A percentile compares a stretch with the other conserved stretches of the same genome.
phyloP scores from a whole-genome alignment of 2,113 vertebrate genomes.

The Poeciliopsis prolifica region DNA sequence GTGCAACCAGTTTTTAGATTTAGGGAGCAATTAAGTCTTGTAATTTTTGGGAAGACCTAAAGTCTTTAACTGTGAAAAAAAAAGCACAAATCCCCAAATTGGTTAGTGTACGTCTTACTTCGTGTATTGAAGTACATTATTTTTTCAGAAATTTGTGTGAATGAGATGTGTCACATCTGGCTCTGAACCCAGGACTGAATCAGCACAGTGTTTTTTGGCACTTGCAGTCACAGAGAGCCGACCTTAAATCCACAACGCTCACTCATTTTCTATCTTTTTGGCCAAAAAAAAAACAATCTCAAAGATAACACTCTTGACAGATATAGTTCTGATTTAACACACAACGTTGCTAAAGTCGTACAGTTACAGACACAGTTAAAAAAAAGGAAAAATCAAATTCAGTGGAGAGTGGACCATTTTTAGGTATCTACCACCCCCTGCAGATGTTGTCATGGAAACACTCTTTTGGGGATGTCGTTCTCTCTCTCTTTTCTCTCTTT shows the following conservation, averaged over 20 bases:
- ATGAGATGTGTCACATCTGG: constrained; percentile 28
- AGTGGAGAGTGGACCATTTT: constrained; percentile 58
- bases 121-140: neutral
- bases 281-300: constrained; percentile 11
- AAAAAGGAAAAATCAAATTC: constrained; percentile 28
- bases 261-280: constrained; percentile 16
- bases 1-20: neutral
- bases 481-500: constrained; percentile 18
- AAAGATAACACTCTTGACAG: constrained; percentile 14
- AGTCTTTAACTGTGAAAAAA: neutral
- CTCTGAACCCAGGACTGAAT: constrained; percentile 22
- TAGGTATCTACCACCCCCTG: constrained; percentile 76
- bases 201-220: constrained; percentile 27
- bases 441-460: constrained; percentile 84
- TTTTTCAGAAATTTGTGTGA: constrained; percentile 1
- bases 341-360: constrained; percentile 20
- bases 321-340: constrained; percentile 16
- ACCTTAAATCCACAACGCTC: constrained; percentile 8
- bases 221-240: neutral
- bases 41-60: neutral
- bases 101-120: neutral
- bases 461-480: constrained; percentile 62
- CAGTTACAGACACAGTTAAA: constrained; percentile 39
- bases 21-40: neutral
- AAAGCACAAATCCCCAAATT: neutral